A percentile compares a stretch with the other conserved stretches of the same genome.
These are phyloP conservation scores for Silurus aristotelis DNA, from an alignment of 2,797 vertebrate genomes.

Conservation along the genomic window DNA sequence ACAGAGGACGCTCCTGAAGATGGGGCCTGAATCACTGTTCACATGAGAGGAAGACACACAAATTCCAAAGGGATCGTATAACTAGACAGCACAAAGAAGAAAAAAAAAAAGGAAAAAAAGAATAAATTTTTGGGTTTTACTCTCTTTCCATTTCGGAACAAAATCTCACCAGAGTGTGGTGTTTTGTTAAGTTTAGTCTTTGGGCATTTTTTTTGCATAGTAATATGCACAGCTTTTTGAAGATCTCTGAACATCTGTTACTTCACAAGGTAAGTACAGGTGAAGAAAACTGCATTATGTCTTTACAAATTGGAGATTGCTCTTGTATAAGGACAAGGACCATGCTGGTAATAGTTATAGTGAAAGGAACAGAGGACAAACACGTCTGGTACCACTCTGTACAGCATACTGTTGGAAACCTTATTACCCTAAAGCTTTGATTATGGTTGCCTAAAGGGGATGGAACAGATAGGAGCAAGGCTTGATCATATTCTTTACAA, in stretches of 20 bases:
- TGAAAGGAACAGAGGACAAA: neutral
- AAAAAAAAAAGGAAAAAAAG: neutral
- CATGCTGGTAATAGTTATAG: neutral
- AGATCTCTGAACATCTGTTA: conserved; percentile 11
- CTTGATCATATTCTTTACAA: neutral
- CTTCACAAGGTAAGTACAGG: conserved; percentile 34
- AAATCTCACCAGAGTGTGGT: conserved; percentile 9
- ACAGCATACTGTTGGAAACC: conserved; percentile 4
- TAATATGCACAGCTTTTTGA: conserved; percentile 22
- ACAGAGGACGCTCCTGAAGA: conserved; percentile 28
- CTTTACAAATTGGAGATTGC: neutral
- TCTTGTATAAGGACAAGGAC: neutral
- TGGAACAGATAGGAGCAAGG: neutral
- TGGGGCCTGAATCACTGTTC: conserved; percentile 26
- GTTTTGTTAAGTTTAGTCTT: neutral
- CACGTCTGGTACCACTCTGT: neutral
- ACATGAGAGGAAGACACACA: conserved; percentile 29
- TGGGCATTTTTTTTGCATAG: conserved; percentile 14
- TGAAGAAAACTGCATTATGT: conserved; percentile 2
- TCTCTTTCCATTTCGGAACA: conserved; percentile 6
- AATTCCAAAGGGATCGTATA: conserved; percentile 45
- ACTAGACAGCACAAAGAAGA: conserved; percentile 29
- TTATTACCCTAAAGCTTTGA: conserved; percentile 5
- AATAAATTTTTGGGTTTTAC: conserved; percentile 10
- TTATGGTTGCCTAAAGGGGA: neutral